These are phyloP conservation scores for Rhagonycha lutea DNA, from an alignment of 2,888 invertebrate species.

Conservation along the genomic window DNA sequence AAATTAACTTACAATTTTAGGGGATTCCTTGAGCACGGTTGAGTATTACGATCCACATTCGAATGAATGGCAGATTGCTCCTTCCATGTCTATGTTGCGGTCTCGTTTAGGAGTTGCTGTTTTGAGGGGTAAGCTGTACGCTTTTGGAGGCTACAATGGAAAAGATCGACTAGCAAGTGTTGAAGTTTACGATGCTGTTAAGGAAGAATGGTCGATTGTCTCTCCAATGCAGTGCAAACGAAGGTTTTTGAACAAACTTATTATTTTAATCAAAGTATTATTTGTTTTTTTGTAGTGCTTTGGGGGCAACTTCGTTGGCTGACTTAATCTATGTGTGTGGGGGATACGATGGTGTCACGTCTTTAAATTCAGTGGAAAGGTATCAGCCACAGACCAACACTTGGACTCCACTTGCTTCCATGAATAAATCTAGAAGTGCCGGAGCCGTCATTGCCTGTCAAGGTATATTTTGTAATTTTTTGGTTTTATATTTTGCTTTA, in stretches of 20 bases:
- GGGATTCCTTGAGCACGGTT: constrained; percentile 81
- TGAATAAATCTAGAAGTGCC: constrained; percentile 65
- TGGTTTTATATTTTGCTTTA: not conserved
- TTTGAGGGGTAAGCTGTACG: constrained; percentile 75
- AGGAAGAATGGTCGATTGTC: constrained; percentile 75
- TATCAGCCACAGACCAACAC: constrained; percentile 74
- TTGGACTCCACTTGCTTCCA: constrained; percentile 75
- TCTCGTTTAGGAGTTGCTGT: constrained; percentile 86
- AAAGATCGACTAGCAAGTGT: constrained; percentile 80
- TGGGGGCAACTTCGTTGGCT: constrained; percentile 80
- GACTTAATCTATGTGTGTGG: constrained; percentile 83
- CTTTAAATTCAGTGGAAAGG: constrained; percentile 80
- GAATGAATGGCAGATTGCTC: constrained; percentile 74
- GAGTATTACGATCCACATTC: constrained; percentile 79
- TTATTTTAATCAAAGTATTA: constrained; percentile 14
- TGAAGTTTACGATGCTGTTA: constrained; percentile 79
- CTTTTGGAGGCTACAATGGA: constrained; percentile 87
- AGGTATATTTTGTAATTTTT: constrained; percentile 36
- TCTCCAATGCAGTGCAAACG: constrained; percentile 80
- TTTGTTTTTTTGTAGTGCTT: constrained; percentile 60
- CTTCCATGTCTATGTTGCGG: constrained; percentile 83
- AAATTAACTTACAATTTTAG: constrained; percentile 46
- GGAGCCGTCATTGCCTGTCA: constrained; percentile 55
- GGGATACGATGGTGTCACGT: constrained; percentile 84
- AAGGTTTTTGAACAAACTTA: constrained; percentile 59